Evolutionary conservation across 1,140 invertebrate genomes (phyloP).

Genomic region (Dolichoris vasculosae): DNA sequence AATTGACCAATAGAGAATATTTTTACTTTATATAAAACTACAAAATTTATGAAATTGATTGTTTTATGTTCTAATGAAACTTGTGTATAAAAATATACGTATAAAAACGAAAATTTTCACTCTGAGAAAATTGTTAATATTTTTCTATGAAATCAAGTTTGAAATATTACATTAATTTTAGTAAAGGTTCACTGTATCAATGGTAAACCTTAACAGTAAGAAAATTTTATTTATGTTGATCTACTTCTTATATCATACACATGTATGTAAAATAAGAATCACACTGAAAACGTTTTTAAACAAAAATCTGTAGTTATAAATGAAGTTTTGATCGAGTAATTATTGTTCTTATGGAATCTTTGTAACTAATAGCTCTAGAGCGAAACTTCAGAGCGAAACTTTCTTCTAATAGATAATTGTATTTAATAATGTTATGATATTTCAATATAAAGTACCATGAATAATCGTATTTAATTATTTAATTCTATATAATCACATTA

Average conservation of each 20-base stretch:
- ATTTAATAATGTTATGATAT: background rate
- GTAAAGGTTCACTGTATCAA: no score
- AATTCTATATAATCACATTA: background rate
- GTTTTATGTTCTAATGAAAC: background rate
- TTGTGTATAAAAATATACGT: background rate
- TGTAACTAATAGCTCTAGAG: background rate
- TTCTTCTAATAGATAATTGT: no score
- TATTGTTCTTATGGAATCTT: background rate
- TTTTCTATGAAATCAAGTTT: no score
- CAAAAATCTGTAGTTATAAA: no score
- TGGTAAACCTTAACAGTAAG: no score
- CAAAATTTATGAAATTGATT: background rate
- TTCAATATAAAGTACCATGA: background rate
- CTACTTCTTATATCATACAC: background rate
- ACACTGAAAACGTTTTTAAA: background rate
- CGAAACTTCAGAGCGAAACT: no score
- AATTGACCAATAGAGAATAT: no score
- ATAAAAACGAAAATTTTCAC: background rate
- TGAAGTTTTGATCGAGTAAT: background rate
- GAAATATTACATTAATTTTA: no score
- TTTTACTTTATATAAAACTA: background rate
- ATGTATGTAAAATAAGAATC: background rate
- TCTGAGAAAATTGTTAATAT: no score
- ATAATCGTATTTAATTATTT: background rate
- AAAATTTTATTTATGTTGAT: background rate